Evolutionary conservation across 1,140 invertebrate genomes (phyloP).

Genomic region (Drosophila obscura): DNA sequence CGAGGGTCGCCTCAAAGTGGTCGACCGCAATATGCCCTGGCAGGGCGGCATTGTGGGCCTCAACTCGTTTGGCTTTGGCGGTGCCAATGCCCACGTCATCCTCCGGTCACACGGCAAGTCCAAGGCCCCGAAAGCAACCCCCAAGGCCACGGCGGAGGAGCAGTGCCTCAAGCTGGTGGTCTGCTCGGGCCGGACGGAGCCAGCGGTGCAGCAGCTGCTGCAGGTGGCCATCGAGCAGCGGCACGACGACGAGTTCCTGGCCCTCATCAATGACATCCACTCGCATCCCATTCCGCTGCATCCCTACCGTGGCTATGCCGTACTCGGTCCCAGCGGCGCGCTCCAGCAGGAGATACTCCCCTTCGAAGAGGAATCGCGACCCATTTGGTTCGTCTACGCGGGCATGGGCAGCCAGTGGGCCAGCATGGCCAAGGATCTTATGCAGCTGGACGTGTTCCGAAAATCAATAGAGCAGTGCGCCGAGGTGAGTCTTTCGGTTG

Average conservation of each 20-base stretch:
- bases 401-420: conserved; percentile 99
- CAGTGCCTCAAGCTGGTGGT: conserved; percentile 88
- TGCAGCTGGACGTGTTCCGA: conserved; percentile 91
- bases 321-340: conserved; percentile 85
- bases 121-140: conserved; percentile 85
- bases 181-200: conserved; percentile 93
- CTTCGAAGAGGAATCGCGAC: conserved; percentile 87
- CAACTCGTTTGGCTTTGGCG: conserved; percentile 99
- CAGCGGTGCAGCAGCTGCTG: conserved; percentile 89
- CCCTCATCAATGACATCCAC: conserved; percentile 90
- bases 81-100: conserved; percentile 97
- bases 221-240: conserved; percentile 86
- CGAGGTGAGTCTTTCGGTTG: conserved; percentile 72
- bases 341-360: conserved; percentile 78
- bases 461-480: conserved; percentile 90
- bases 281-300: conserved; percentile 88
- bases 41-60: conserved; percentile 93
- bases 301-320: conserved; percentile 89
- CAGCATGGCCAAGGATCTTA: conserved; percentile 94
- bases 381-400: conserved; percentile 97
- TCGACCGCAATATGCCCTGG: conserved; percentile 91
- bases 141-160: conserved; percentile 57
- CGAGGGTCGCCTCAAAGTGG: conserved; percentile 94
- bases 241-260: conserved; percentile 90
- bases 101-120: conserved; percentile 90